Conservation (phyloP, 2,888 invertebrate species). For the Catocala nupta region DNA sequence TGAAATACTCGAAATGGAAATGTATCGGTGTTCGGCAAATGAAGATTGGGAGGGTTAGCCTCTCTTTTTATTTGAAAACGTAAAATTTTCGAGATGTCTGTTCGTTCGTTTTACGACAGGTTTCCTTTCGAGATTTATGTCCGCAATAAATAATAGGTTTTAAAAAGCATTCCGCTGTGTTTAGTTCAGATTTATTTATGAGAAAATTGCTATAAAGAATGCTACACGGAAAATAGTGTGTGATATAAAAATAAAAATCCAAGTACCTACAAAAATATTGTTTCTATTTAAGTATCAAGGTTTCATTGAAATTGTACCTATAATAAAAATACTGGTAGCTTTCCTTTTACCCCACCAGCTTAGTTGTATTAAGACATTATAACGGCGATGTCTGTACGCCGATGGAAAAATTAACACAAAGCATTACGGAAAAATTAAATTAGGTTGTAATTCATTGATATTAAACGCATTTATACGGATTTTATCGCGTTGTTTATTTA, state of each 20-base stretch:
- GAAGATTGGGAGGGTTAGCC: slow-evolving; percentile 44
- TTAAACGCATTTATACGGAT: too few species aligned
- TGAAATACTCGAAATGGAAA: slow-evolving; percentile 67
- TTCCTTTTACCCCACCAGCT: too few species aligned
- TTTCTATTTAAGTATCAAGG: background rate
- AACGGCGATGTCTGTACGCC: too few species aligned
- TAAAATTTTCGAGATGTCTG: slow-evolving; percentile 35
- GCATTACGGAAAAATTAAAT: too few species aligned
- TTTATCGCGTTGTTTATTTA: too few species aligned
- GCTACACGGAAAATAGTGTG: background rate
- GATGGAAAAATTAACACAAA: too few species aligned
- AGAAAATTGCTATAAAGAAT: slow-evolving; percentile 18
- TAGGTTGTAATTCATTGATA: too few species aligned
- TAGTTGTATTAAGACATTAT: too few species aligned
- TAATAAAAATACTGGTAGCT: too few species aligned
- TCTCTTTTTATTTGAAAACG: slow-evolving; percentile 41
- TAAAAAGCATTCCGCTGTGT: slow-evolving; percentile 27
- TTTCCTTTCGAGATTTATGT: slow-evolving; percentile 45
- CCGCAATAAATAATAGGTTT: slow-evolving; percentile 42
- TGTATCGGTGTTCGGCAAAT: slow-evolving; percentile 56
- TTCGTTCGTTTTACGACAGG: slow-evolving; percentile 32
- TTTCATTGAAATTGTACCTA: background rate
- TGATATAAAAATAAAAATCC: slow-evolving; percentile 5
- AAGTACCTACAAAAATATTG: slow-evolving; percentile 6
- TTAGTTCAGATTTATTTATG: slow-evolving; percentile 39